Conservation (phyloP, 2,888 invertebrate genomes). For the Idaea dimidiata region DNA sequence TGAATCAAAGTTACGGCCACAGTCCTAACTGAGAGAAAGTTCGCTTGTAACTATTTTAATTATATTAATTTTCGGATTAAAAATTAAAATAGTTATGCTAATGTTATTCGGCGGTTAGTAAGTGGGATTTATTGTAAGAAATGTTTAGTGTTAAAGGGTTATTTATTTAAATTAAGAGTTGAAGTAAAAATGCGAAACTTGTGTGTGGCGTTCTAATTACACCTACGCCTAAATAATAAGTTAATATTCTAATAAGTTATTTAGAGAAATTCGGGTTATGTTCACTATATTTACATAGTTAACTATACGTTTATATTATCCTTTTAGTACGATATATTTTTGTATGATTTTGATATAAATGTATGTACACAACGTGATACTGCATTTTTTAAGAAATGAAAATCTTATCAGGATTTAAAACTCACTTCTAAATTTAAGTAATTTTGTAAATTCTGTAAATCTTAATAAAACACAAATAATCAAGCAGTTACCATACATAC, state of each 20-base stretch:
- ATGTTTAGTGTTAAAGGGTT: not conserved
- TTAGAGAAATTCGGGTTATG: not conserved
- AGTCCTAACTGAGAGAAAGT: constrained; percentile 24
- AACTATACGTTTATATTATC: no score
- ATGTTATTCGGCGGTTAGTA: constrained; percentile 4
- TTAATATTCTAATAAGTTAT: not conserved
- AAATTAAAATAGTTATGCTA: constrained; percentile 13
- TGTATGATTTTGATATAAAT: no score
- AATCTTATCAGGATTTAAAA: no score
- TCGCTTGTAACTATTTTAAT: constrained; percentile 26
- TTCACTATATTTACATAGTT: not conserved
- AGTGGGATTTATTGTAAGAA: constrained; percentile 1
- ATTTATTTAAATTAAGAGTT: not conserved
- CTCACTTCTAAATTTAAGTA: no score
- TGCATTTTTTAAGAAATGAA: no score
- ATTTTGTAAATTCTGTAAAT: no score
- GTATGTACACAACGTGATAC: no score
- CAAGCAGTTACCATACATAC: not conserved
- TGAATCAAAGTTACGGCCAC: constrained; percentile 26
- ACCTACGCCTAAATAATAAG: not conserved
- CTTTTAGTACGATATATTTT: no score
- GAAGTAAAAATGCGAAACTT: not conserved
- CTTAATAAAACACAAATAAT: not conserved
- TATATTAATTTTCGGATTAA: constrained; percentile 20
- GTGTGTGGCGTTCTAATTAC: not conserved